Evolutionary conservation across 2,797 vertebrate species (phyloP), one percentile per base, ranked within the genome.

Genomic region (Hydrophis major): DNA sequence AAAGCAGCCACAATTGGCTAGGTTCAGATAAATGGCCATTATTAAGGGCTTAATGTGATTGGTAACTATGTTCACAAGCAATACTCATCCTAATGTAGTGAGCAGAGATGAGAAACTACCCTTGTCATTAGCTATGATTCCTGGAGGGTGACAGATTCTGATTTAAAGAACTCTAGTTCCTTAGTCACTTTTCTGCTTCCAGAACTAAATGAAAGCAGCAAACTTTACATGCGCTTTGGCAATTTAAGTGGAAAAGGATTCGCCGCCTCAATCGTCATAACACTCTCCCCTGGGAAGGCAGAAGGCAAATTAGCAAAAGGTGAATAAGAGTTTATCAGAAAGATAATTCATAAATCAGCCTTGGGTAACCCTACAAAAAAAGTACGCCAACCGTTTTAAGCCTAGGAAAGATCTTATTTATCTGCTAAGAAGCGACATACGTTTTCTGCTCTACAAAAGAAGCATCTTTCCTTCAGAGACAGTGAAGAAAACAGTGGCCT

Each of bases 331-430:
- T 18, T 22, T 61, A 53, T 20, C 18, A 27, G 8, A 22, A 32
- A 61, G 22, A 11, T 55, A 86, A 25, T 10, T 59, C 2, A 28
- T 8, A 42, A 16, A 13, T 28, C 25, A 63, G 42, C 42, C 60
- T 89, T 42, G 6, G 4, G 42, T 60, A 89, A 47, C 6, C 88
- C 50, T 32, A 50, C 18, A 89, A 89, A 47, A 16, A 50, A 25
- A 63, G 1, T 16, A 42, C 0, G 5, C 10, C n/a, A 25, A 89
- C 7, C 0, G 1, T 4, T 27, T 27, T 6, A 22, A 5, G 3
- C 32, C 61, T 59, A 56, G 6, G 42, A 18, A 42, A 57, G 2
- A 12, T 28, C 14, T 59, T 59, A 42, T 18, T 83, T 16, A 42
- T 10, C 7, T 42, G 55, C 47, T 57, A 57, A 56, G 22, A 22